Evolutionary conservation across 2,888 invertebrate genomes (phyloP), one percentile per base, ranked within the genome.

Genomic region (Zygothrica quintamaculata): DNA sequence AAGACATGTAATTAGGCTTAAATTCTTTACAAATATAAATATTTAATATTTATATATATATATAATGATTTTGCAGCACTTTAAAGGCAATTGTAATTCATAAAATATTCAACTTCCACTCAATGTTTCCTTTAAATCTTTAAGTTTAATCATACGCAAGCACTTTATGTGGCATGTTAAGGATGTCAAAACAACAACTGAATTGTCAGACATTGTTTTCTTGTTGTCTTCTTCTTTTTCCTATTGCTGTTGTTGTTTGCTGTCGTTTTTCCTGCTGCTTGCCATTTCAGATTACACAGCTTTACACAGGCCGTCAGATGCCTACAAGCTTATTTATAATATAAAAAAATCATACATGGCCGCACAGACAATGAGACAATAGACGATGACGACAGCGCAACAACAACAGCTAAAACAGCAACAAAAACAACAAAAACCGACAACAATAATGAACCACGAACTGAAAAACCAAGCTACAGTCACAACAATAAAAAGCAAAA

Each of bases 281-380:
- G 87, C 81, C 78, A 81, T 81, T 84, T 81, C 58, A 86, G 87
- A 81, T 84, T 86, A 86, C 81, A 61, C 81, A 61, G 60, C 56
- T 60, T 58, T 61, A 52, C 74, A 43, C 51, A 36, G 37, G 57
- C 55, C 53, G 74, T 70, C 70, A 86, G 77, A 84, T 73, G 77
- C 86, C 77, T 84, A 77, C 80, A 69, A 74, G 86, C 86, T 74
- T 81, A 74, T 84, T 84, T 81, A 84, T 81, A 80, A 84, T 81
- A 86, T n/a, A 69, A 69, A 65, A 80, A 80, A 86, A 74, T 86
- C 87, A 86, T 84, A 86, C 84, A 86, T 77, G 81, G 75, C 68
- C 75, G 65, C 84, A 71, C 78, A 81, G 75, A 81, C 87, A 80
- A 80, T 80, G 87, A 86, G 80, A 80, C 80, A 80, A 86, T 86